Evolutionary conservation across 2,888 invertebrate species (phyloP).

Genomic region (Drosophila kokeensis): DNA sequence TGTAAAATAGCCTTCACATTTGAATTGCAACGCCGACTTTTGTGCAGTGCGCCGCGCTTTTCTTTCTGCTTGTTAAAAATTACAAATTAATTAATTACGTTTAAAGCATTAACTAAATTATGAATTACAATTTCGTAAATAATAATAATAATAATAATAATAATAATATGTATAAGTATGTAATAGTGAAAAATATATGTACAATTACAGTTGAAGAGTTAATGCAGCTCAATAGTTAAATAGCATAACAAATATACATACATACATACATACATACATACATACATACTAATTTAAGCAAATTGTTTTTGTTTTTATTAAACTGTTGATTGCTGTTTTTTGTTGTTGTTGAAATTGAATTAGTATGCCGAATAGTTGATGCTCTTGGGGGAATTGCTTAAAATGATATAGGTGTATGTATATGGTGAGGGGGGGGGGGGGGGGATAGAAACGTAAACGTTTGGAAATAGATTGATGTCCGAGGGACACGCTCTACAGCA

Average conservation of each 20-base stretch:
- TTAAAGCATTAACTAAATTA: slow-evolving; percentile 62
- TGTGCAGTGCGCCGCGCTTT: slow-evolving; percentile 46
- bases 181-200: slow-evolving; percentile 52
- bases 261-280: slow-evolving; percentile 26
- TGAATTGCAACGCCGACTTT: slow-evolving; percentile 59
- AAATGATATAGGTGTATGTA: slow-evolving; percentile 13
- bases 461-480: slow-evolving; percentile 32
- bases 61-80: slow-evolving; percentile 45
- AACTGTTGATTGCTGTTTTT: background rate
- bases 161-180: slow-evolving; percentile 12
- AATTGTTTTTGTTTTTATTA: slow-evolving; percentile 8
- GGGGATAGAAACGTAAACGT: slow-evolving; percentile 26
- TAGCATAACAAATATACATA: slow-evolving; percentile 41
- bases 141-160: slow-evolving; percentile 26
- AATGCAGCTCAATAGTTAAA: slow-evolving; percentile 33
- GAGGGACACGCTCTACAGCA: slow-evolving; percentile 52
- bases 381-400: slow-evolving; percentile 2
- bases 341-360: slow-evolving; percentile 10
- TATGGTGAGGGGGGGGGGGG: background rate
- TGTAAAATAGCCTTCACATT: slow-evolving; percentile 81
- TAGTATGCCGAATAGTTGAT: slow-evolving; percentile 19
- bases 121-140: slow-evolving; percentile 50
- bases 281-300: slow-evolving; percentile 15
- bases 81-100: slow-evolving; percentile 47
- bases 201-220: slow-evolving; percentile 49